These are phyloP conservation scores for Sphyrna mokarran DNA, from an alignment of 2,113 vertebrate species.

Conservation along the genomic window DNA sequence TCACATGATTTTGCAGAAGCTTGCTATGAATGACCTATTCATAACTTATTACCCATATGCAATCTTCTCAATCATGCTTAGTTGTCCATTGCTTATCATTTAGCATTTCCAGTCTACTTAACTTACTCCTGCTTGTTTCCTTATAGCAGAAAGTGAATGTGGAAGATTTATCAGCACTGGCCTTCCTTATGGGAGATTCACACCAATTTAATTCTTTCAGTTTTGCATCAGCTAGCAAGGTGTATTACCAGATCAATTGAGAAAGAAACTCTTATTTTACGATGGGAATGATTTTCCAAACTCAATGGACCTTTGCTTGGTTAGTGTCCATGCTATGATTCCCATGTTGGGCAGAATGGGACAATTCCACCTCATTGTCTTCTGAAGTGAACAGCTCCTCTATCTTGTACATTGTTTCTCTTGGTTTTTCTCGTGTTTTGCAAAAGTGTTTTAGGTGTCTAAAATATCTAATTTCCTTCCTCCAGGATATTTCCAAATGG, in stretches of 20 bases:
- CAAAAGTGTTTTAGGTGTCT: neutral
- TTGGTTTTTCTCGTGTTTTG: neutral
- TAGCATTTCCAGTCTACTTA: neutral
- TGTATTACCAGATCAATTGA: neutral
- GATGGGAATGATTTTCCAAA: too few relatives aligned
- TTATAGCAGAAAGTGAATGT: neutral
- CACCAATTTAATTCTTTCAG: neutral
- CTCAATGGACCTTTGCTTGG: too few relatives aligned
- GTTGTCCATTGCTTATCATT: neutral
- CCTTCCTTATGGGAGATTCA: neutral
- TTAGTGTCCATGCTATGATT: too few relatives aligned
- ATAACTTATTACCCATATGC: neutral
- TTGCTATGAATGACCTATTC: neutral
- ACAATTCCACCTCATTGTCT: neutral
- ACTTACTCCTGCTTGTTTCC: neutral
- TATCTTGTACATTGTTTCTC: neutral
- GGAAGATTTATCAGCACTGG: neutral
- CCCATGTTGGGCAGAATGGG: too few relatives aligned
- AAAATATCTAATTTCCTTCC: neutral
- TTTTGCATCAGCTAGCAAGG: neutral
- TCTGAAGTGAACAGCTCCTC: neutral
- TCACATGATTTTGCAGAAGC: neutral
- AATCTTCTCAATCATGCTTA: neutral
- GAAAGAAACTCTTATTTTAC: neutral
- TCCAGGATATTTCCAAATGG: neutral